A percentile compares a stretch with the other conserved stretches of the same genome.
These are phyloP conservation scores for Odontamblyopus rebecca DNA, from an alignment of 2,797 vertebrate genomes.

Conservation along the genomic window DNA sequence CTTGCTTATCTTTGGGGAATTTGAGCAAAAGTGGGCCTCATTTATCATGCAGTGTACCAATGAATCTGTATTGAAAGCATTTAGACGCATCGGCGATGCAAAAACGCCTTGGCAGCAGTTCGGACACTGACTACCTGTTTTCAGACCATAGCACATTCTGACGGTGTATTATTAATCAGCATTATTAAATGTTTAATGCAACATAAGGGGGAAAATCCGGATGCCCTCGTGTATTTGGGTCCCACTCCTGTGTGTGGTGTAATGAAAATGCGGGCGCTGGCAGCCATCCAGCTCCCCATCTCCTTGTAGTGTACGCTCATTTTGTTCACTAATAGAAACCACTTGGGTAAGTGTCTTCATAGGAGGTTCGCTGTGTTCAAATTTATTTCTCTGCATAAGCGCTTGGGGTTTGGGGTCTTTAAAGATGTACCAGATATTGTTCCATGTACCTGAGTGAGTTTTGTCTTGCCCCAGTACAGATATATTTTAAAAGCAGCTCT, in stretches of 20 bases:
- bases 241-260: neutral
- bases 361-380: slow-evolving; percentile 46
- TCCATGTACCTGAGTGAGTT: no score
- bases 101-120: slow-evolving; percentile 19
- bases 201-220: slow-evolving; percentile 5
- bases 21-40: slow-evolving; percentile 26
- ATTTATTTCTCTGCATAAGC: slow-evolving; percentile 28
- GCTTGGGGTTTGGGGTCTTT: slow-evolving; percentile 10
- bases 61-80: slow-evolving; percentile 22
- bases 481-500: no score
- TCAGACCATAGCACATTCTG: slow-evolving; percentile 5
- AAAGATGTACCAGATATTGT: no score
- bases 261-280: slow-evolving; percentile 3
- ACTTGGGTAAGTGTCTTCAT: slow-evolving; percentile 10
- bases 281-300: neutral
- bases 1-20: slow-evolving; percentile 13
- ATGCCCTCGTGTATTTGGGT: neutral
- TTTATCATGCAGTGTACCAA: slow-evolving; percentile 32
- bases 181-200: slow-evolving; percentile 25
- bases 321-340: slow-evolving; percentile 11
- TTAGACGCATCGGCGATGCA: slow-evolving; percentile 4
- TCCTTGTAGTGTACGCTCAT: no score
- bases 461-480: no score
- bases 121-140: slow-evolving; percentile 17
- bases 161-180: slow-evolving; percentile 13